These are phyloP conservation scores for Rhyzopertha dominica DNA, from an alignment of 1,140 invertebrate genomes.

Conservation along the genomic window DNA sequence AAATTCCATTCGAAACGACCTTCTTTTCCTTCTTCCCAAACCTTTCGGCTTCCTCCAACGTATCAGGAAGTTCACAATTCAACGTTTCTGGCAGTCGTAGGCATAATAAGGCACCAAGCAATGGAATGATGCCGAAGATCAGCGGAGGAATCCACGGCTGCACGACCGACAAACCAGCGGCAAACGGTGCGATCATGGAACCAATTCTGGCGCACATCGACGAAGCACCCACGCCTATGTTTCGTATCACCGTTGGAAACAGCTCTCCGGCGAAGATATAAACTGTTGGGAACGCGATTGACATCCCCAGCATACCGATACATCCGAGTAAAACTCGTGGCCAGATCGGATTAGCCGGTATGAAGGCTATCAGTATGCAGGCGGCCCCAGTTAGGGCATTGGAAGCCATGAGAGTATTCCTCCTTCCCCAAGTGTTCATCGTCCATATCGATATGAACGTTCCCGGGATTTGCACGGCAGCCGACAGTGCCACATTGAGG, in stretches of 20 bases:
- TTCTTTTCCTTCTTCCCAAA: constrained; percentile 49
- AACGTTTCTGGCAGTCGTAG: constrained; percentile 70
- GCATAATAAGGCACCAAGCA: constrained; percentile 60
- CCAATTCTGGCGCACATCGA: constrained; percentile 65
- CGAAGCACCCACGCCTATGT: constrained; percentile 60
- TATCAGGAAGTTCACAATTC: constrained; percentile 67
- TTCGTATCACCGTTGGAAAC: constrained; percentile 63
- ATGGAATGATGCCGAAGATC: constrained; percentile 60
- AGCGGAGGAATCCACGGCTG: constrained; percentile 59
- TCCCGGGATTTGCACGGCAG: constrained; percentile 61
- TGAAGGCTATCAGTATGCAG: constrained; percentile 55
- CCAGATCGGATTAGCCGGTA: constrained; percentile 49
- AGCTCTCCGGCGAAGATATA: constrained; percentile 65
- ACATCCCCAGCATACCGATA: constrained; percentile 62
- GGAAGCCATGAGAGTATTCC: constrained; percentile 56
- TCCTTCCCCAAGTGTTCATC: constrained; percentile 61
- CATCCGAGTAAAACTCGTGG: constrained; percentile 52
- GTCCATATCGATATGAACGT: constrained; percentile 61
- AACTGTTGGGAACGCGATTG: constrained; percentile 60
- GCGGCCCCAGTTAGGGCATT: constrained; percentile 60
- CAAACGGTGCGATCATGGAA: constrained; percentile 62
- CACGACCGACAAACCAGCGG: constrained; percentile 46
- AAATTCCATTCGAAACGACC: too few species aligned
- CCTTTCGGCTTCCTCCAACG: constrained; percentile 69
- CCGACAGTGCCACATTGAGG: constrained; percentile 66